phyloP scores from a whole-genome alignment of 30 jellyfish, hydroid and myxozoan genomes.

The Catostylus mosaicus region DNA sequence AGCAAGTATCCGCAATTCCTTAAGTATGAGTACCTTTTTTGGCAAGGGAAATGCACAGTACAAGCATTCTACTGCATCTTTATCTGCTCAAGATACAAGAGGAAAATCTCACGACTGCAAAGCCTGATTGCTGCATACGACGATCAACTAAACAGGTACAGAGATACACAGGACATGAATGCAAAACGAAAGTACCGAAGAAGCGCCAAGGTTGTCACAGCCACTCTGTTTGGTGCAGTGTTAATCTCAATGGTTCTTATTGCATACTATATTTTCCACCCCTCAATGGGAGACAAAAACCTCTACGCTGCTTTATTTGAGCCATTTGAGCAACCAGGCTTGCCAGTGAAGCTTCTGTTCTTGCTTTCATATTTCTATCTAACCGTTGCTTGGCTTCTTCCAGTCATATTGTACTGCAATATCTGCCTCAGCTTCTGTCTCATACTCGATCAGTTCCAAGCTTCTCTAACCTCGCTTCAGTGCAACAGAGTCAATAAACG shows the following conservation, averaged over 20 bases:
- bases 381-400: conserved; percentile 62
- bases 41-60: conserved; percentile 39
- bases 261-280: neutral
- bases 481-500: conserved; percentile 36
- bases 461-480: conserved; percentile 2
- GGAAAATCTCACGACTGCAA: conserved; percentile 60
- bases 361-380: conserved; percentile 2
- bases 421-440: conserved; percentile 48
- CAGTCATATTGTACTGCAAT: conserved; percentile 55
- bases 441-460: conserved; percentile 38
- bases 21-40: conserved; percentile 29
- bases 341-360: conserved; percentile 9
- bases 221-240: neutral
- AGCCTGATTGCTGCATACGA: conserved; percentile 37
- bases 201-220: neutral
- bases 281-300: neutral
- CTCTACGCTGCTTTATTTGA: neutral
- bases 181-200: conserved; percentile 6
- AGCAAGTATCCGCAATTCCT: conserved; percentile 4
- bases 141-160: conserved; percentile 23
- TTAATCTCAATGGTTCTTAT: neutral
- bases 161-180: neutral
- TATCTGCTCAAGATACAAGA: conserved; percentile 42
- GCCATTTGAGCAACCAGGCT: conserved; percentile 21
- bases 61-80: conserved; percentile 50